Conservation (phyloP, 2,797 vertebrate species). For the Urosaurus nigricauda region DNA sequence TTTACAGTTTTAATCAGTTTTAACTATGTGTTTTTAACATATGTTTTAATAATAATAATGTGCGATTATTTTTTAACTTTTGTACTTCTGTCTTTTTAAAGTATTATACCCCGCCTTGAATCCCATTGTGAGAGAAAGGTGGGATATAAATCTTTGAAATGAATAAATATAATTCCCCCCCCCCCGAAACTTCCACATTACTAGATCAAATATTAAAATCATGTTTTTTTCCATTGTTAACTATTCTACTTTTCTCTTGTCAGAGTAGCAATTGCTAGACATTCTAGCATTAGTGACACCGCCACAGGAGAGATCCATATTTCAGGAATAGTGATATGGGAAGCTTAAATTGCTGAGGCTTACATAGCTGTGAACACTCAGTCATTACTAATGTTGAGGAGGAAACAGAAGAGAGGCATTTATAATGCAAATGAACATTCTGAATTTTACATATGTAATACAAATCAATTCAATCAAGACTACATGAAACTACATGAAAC, state of each 20-base stretch:
- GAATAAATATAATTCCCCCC: too few species aligned
- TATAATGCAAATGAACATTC: neutral
- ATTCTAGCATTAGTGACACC: neutral
- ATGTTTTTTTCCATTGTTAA: neutral
- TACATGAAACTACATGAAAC: neutral
- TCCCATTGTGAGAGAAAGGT: too few species aligned
- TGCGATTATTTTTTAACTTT: too few species aligned
- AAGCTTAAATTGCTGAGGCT: neutral
- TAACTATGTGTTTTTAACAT: too few species aligned
- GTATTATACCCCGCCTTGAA: too few species aligned
- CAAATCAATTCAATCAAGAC: neutral
- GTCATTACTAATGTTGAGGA: neutral
- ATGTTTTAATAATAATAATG: too few species aligned
- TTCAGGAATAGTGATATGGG: neutral
- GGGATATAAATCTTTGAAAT: too few species aligned
- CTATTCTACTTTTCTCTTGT: neutral
- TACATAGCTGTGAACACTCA: neutral
- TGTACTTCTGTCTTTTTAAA: too few species aligned
- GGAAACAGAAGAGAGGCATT: neutral
- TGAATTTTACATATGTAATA: neutral
- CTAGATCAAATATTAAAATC: neutral
- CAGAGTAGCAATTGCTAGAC: neutral
- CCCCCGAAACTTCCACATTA: neutral
- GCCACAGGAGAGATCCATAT: neutral
- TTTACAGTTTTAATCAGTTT: too few species aligned